Conservation (phyloP, 2,888 invertebrate genomes). For the Thymelicus lineola region DNA sequence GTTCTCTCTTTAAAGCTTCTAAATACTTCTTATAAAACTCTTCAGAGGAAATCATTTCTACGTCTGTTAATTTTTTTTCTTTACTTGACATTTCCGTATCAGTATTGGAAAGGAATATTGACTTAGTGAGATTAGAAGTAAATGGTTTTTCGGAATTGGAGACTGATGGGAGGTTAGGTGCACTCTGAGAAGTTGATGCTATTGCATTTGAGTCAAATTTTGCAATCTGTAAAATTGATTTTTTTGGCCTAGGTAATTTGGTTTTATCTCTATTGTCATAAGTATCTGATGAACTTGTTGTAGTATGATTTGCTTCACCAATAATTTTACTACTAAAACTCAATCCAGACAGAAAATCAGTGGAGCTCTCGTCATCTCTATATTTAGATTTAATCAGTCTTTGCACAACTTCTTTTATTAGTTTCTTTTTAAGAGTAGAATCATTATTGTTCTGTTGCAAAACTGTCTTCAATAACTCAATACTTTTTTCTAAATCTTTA, state of each 20-base stretch:
- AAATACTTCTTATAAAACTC: slow-evolving; percentile 74
- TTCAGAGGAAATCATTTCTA: slow-evolving; percentile 65
- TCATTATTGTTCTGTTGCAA: slow-evolving; percentile 86
- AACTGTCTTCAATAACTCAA: slow-evolving; percentile 85
- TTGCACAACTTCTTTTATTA: slow-evolving; percentile 87
- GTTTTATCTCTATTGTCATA: slow-evolving; percentile 59
- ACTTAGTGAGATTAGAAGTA: slow-evolving; percentile 49
- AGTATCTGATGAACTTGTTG: slow-evolving; percentile 73
- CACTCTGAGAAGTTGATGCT: slow-evolving; percentile 77
- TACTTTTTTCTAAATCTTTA: slow-evolving; percentile 86
- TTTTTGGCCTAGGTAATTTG: slow-evolving; percentile 61
- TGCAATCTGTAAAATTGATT: slow-evolving; percentile 71
- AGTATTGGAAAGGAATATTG: slow-evolving; percentile 56
- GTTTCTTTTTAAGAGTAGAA: slow-evolving; percentile 84
- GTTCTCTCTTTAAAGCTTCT: slow-evolving; percentile 70
- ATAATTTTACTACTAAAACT: slow-evolving; percentile 66
- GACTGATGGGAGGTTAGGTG: slow-evolving; percentile 67
- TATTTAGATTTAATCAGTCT: slow-evolving; percentile 86
- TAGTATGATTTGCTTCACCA: slow-evolving; percentile 57
- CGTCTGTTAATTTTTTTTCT: slow-evolving; percentile 64
- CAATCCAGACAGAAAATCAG: slow-evolving; percentile 77
- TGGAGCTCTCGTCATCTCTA: slow-evolving; percentile 82
- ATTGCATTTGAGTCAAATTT: slow-evolving; percentile 69
- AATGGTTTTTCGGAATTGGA: slow-evolving; percentile 57
- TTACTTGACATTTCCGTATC: slow-evolving; percentile 70